Evolutionary conservation across 2,113 vertebrate genomes (phyloP), one percentile per base, ranked within the genome.

Genomic region (Gallinago paraguaiae): DNA sequence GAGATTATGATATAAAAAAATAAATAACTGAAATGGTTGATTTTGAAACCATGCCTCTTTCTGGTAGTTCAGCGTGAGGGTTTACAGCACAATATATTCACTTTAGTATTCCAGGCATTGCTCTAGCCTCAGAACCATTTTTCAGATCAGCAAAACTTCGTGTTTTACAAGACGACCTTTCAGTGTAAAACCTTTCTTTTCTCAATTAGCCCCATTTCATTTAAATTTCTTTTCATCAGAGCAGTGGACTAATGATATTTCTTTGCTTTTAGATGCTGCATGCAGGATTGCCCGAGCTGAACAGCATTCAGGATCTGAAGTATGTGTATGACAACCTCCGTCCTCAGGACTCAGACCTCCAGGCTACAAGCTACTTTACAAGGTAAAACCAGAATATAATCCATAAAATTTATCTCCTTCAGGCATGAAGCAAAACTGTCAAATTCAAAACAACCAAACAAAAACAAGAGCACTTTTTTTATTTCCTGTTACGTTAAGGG

Each of bases 301-400:
- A 97, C 60, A 97, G 98, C 88, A 65, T 92, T 39, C 97, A 97
- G 86, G 99, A 99, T 92, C 96, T 99, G 92, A 98, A 98, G 78
- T 99, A 99, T 3, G 98, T 99, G 39, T 98, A 98, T 86, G 97
- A 98, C 59, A 99, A 98, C 81, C 98, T 99, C 89, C 97, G 98
- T 60, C 98, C 98, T 37, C 97, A 98, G 27, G 98, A 99, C 97
- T 98, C 98, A 11, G 98, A 99, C 43, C 96, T 98, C 39, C 98
- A 99, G 94, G 99, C 99, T 71, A 98, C 99, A 7, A 98, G 98
- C 68, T 98, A 98, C 95, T 99, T 99, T 50, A 99, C 99, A 89
- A 99, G 98, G 99, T 99, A 98, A 95, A 76, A 37, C 4, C 48
- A 82, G 17, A 69, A 65, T 25, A 45, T 12, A 57, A 54, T 41